These are phyloP conservation scores for Stictonetta naevosa DNA, from an alignment of 2,113 vertebrate species.

Conservation along the genomic window DNA sequence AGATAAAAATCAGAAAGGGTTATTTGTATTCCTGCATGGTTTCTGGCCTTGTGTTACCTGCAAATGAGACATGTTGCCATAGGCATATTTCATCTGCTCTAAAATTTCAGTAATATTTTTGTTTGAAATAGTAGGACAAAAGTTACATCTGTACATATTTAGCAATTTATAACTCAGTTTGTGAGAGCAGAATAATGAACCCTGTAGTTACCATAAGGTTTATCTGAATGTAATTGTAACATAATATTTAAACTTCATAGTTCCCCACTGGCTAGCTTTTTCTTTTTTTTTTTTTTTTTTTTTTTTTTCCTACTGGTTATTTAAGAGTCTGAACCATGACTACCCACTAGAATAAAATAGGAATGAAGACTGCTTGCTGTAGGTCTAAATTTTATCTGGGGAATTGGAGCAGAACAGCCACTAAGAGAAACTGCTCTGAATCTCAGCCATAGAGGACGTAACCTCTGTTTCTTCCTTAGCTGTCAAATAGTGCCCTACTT, in stretches of 20 bases:
- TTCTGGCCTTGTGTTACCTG: neutral
- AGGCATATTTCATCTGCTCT: neutral
- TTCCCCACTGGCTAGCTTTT: slow-evolving; percentile 44
- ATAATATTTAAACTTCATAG: slow-evolving; percentile 58
- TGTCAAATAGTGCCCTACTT: slow-evolving; percentile 49
- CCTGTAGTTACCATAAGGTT: slow-evolving; percentile 42
- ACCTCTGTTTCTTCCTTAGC: slow-evolving; percentile 60
- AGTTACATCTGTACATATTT: neutral
- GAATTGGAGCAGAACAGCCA: slow-evolving; percentile 74
- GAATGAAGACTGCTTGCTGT: slow-evolving; percentile 71
- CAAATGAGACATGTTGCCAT: neutral
- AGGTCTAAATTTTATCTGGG: slow-evolving; percentile 75
- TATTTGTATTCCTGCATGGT: neutral
- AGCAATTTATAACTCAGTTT: slow-evolving; percentile 49
- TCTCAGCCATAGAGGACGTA: slow-evolving; percentile 40
- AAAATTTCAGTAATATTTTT: slow-evolving; percentile 19
- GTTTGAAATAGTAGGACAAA: slow-evolving; percentile 21
- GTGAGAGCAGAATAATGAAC: neutral
- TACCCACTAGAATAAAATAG: slow-evolving; percentile 61
- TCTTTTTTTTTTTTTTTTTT: neutral
- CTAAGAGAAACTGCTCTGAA: slow-evolving; percentile 70
- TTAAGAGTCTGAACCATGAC: slow-evolving; percentile 67
- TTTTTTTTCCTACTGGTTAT: slow-evolving; percentile 38
- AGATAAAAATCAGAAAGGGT: neutral
- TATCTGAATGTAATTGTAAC: slow-evolving; percentile 59